A percentile compares a stretch with the other conserved stretches of the same genome.
These are phyloP conservation scores for Agrotis exclamationis DNA, from an alignment of 2,888 invertebrate species.

Conservation along the genomic window DNA sequence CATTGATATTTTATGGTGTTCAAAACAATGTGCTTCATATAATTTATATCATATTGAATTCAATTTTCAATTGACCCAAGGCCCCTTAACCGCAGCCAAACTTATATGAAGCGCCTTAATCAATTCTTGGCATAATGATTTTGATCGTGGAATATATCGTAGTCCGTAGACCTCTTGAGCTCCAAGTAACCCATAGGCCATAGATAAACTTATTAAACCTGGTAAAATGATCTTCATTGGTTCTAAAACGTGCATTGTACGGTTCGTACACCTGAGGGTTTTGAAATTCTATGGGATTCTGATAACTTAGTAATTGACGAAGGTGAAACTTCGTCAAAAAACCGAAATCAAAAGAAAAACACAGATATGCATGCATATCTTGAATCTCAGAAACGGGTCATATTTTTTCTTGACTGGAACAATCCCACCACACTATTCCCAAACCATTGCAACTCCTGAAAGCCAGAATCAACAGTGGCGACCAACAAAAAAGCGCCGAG, in stretches of 20 bases:
- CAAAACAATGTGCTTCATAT: conserved; percentile 1
- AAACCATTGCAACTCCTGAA: too few species aligned
- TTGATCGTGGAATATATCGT: background rate
- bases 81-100: conserved; percentile 3
- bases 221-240: background rate
- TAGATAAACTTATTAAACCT: background rate
- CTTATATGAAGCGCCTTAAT: background rate
- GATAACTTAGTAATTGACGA: background rate
- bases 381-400: background rate
- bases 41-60: background rate
- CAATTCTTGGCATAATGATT: background rate
- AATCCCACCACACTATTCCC: too few species aligned
- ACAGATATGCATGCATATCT: background rate
- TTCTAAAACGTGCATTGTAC: too few species aligned
- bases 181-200: background rate
- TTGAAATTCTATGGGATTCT: background rate
- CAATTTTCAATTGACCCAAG: conserved; percentile 35
- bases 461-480: too few species aligned
- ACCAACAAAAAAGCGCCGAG: too few species aligned
- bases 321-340: background rate
- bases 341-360: too few species aligned
- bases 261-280: too few species aligned
- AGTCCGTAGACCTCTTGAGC: too few species aligned
- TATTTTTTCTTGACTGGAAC: too few species aligned
- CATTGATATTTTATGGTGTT: too few species aligned